These are phyloP conservation scores for Smithornis capensis DNA, from an alignment of 2,113 vertebrate species.

Conservation along the genomic window DNA sequence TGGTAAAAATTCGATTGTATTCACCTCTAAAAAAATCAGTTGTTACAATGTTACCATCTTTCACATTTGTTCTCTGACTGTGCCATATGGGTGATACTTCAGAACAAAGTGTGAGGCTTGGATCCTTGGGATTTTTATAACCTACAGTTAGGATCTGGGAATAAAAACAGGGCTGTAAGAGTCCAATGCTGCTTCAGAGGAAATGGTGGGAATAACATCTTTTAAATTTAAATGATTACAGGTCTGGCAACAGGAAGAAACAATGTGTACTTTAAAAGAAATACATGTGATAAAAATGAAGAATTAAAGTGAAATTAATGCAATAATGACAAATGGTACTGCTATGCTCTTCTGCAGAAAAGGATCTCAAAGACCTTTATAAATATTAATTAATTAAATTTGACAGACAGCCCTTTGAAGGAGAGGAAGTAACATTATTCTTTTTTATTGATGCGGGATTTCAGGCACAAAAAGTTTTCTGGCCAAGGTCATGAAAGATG, in stretches of 20 bases:
- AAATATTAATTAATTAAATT: constrained; percentile 57
- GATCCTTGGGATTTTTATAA: background rate
- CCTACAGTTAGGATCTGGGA: background rate
- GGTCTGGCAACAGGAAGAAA: constrained; percentile 31
- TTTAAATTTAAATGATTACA: constrained; percentile 1
- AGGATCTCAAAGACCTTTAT: constrained; percentile 19
- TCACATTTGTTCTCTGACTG: background rate
- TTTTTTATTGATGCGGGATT: constrained; percentile 16
- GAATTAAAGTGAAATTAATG: constrained; percentile 37
- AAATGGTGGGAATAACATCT: background rate
- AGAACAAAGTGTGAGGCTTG: background rate
- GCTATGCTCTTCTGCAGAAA: background rate
- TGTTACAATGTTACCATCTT: background rate
- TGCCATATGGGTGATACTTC: background rate
- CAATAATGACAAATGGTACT: constrained; percentile 36
- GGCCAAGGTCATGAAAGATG: constrained; percentile 11
- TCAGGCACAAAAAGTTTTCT: constrained; percentile 31
- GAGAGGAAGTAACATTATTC: constrained; percentile 42
- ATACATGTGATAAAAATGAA: constrained; percentile 27
- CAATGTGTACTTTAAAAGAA: constrained; percentile 23
- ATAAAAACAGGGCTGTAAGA: background rate
- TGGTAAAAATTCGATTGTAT: background rate
- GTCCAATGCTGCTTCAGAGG: background rate
- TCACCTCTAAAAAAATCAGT: background rate
- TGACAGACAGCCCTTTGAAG: constrained; percentile 48